phyloP scores from a whole-genome alignment of 1,140 invertebrate genomes.

The Drosophila ambigua region DNA sequence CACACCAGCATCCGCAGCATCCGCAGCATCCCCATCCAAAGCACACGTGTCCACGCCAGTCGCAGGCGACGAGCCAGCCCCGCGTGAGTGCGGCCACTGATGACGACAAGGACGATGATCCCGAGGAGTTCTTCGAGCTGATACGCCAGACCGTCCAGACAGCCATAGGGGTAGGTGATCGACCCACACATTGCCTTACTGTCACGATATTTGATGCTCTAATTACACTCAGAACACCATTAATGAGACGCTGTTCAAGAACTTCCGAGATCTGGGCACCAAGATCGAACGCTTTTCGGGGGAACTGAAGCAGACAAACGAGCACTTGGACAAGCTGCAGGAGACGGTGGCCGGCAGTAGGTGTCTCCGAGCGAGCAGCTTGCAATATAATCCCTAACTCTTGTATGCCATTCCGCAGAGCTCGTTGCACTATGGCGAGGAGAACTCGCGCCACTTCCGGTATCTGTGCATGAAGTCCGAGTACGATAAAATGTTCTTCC shows the following conservation, averaged over 20 bases:
- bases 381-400: neutral
- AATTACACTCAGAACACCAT: conserved; percentile 43
- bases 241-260: conserved; percentile 58
- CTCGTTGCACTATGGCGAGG: conserved; percentile 75
- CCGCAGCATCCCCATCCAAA: conserved; percentile 18
- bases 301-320: conserved; percentile 70
- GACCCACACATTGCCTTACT: too few relatives aligned
- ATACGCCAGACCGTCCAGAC: conserved; percentile 71
- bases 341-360: conserved; percentile 65
- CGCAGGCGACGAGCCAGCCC: conserved; percentile 8
- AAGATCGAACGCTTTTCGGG: conserved; percentile 70
- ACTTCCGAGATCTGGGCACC: conserved; percentile 65
- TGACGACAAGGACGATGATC: conserved; percentile 77
- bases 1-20: conserved; percentile 32
- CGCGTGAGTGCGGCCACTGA: conserved; percentile 43
- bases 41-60: conserved; percentile 28
- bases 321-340: conserved; percentile 58
- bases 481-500: conserved; percentile 82
- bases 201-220: neutral
- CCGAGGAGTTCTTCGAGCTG: conserved; percentile 77
- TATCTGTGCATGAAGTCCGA: conserved; percentile 83
- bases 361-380: neutral
- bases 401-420: conserved; percentile 43
- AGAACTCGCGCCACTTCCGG: conserved; percentile 78
- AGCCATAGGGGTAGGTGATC: conserved; percentile 64